A percentile compares a stretch with the other conserved stretches of the same genome.
phyloP scores from a whole-genome alignment of 2,113 vertebrate species.

The Diadophis punctatus region DNA sequence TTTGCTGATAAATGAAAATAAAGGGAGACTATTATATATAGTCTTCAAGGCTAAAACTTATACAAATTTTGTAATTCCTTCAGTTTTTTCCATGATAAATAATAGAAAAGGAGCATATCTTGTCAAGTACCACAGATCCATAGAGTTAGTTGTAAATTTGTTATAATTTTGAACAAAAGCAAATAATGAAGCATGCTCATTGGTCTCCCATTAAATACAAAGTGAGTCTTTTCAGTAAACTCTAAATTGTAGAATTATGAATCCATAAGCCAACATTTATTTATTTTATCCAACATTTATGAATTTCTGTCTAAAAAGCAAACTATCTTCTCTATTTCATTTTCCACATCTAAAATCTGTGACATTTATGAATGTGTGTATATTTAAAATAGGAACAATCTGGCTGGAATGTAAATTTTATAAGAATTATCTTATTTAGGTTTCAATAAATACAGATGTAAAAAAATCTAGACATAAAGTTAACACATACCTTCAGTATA shows the following conservation, averaged over 20 bases:
- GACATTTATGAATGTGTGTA: background rate
- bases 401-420: background rate
- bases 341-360: background rate
- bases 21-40: too few species aligned
- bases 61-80: background rate
- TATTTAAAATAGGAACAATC: background rate
- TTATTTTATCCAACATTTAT: background rate
- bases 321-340: background rate
- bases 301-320: background rate
- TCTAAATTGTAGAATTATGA: background rate
- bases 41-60: background rate
- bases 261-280: background rate
- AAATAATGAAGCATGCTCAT: background rate
- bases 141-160: background rate
- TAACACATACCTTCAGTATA: background rate
- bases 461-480: background rate
- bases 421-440: background rate
- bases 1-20: too few species aligned
- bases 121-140: background rate
- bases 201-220: background rate
- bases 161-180: background rate
- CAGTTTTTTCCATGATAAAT: background rate
- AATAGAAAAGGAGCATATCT: background rate
- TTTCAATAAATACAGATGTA: background rate
- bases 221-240: background rate